phyloP scores from a whole-genome alignment of 2,888 invertebrate species.

The Drosophila eohydei region DNA sequence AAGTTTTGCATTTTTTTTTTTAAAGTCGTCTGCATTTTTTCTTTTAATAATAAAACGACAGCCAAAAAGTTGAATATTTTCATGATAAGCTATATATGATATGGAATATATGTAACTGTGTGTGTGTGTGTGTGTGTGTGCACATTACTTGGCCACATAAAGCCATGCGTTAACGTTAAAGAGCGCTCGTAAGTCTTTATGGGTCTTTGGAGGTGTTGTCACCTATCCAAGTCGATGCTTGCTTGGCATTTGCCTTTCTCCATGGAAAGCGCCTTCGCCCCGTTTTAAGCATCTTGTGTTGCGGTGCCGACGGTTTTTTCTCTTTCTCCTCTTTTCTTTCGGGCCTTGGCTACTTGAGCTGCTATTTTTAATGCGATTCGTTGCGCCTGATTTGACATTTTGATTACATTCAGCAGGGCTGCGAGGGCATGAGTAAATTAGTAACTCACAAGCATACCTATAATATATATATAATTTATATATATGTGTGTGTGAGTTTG shows the following conservation, averaged over 20 bases:
- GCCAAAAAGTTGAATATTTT: not conserved
- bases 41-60: not conserved
- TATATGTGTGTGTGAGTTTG: conserved; percentile 13
- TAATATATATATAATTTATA: conserved; percentile 31
- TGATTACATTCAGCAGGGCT: conserved; percentile 61
- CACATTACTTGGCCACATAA: not conserved
- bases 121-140: not conserved
- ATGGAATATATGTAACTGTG: not conserved
- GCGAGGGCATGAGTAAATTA: conserved; percentile 25
- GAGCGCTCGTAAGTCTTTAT: conserved; percentile 2
- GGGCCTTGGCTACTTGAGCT: conserved; percentile 28
- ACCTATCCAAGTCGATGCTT: conserved; percentile 4
- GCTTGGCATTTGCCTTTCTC: conserved; percentile 10
- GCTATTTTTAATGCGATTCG: conserved; percentile 75
- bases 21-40: not conserved
- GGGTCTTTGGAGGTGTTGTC: conserved; percentile 7
- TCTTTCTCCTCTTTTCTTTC: not conserved
- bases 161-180: not conserved
- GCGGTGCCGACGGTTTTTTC: conserved; percentile 20
- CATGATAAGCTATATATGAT: conserved; percentile 5
- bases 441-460: conserved; percentile 14
- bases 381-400: conserved; percentile 78
- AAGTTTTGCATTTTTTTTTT: not conserved
- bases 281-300: conserved; percentile 14
- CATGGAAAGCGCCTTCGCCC: conserved; percentile 3